Conservation (phyloP, 2,113 vertebrate species). For the Brachyhypopomus gauderio region DNA sequence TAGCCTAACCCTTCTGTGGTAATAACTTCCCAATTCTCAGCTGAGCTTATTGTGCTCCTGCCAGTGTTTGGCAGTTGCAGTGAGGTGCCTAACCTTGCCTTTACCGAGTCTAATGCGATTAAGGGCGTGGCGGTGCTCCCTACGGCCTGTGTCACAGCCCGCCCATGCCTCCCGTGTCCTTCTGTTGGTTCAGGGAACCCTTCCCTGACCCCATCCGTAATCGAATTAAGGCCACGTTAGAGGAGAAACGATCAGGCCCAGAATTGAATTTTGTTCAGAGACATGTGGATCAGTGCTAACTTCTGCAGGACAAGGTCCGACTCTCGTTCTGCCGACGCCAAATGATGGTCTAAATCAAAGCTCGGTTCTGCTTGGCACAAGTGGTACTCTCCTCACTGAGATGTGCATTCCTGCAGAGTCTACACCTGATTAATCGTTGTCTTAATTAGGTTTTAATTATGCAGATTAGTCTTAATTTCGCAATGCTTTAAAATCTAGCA, state of each 20-base stretch:
- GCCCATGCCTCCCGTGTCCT: conserved; percentile 51
- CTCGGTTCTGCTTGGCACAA: background rate
- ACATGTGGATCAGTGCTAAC: conserved; percentile 38
- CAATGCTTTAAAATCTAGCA: background rate
- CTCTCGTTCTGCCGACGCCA: background rate
- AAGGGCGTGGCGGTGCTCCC: conserved; percentile 47
- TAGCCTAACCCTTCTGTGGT: conserved; percentile 30
- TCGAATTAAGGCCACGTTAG: conserved; percentile 78
- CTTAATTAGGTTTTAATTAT: conserved; percentile 21
- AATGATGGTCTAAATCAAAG: background rate
- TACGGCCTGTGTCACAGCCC: conserved; percentile 54
- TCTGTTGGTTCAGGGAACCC: conserved; percentile 60
- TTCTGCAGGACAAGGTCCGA: background rate
- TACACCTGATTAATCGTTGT: conserved; percentile 5
- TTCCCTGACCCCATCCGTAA: conserved; percentile 68
- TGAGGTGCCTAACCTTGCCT: conserved; percentile 18
- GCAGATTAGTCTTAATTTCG: background rate
- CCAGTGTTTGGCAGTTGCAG: background rate
- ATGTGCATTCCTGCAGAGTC: background rate
- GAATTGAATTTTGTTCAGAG: conserved; percentile 63
- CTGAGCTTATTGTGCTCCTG: conserved; percentile 24
- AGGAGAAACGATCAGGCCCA: conserved; percentile 67
- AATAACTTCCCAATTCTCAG: conserved; percentile 52
- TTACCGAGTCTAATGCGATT: conserved; percentile 56
- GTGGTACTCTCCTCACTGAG: background rate